Evolutionary conservation across 2,888 invertebrate species (phyloP).

Genomic region (Encarsia formosa): DNA sequence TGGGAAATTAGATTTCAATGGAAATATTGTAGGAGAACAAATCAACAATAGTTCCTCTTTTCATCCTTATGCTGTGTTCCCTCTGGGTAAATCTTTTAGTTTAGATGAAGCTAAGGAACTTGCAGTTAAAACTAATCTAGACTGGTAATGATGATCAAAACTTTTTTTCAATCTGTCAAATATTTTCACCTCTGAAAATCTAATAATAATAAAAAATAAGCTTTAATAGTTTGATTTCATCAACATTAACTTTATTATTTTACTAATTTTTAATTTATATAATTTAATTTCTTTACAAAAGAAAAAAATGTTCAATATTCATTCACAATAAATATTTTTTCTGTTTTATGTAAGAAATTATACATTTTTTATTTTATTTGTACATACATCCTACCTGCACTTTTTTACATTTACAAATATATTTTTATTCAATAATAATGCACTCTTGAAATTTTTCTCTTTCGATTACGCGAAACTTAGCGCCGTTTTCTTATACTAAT

Average conservation of each 20-base stretch:
- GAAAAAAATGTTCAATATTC: slow-evolving; percentile 6
- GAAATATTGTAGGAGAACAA: no score
- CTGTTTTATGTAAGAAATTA: slow-evolving; percentile 10
- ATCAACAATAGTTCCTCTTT: no score
- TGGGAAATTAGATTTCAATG: no score
- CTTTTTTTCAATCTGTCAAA: no score
- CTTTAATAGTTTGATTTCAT: no score
- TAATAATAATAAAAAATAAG: no score
- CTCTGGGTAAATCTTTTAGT: no score
- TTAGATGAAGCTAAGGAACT: no score
- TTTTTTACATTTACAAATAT: slow-evolving; percentile 19
- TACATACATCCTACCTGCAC: background rate
- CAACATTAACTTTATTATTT: slow-evolving; percentile 25
- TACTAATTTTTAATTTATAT: slow-evolving; percentile 12
- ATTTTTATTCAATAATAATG: slow-evolving; percentile 7
- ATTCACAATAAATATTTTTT: slow-evolving; percentile 19
- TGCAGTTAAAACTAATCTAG: no score
- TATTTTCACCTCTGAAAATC: no score
- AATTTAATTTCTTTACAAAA: slow-evolving; percentile 14
- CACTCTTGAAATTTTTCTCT: slow-evolving; percentile 1
- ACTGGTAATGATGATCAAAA: no score
- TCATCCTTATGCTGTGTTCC: no score
- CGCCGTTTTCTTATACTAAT: background rate
- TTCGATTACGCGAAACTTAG: background rate
- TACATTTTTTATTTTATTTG: slow-evolving; percentile 1